Evolutionary conservation across 2,888 invertebrate species (phyloP), one percentile per base, ranked within the genome.

Genomic region (Acronicta alni): DNA sequence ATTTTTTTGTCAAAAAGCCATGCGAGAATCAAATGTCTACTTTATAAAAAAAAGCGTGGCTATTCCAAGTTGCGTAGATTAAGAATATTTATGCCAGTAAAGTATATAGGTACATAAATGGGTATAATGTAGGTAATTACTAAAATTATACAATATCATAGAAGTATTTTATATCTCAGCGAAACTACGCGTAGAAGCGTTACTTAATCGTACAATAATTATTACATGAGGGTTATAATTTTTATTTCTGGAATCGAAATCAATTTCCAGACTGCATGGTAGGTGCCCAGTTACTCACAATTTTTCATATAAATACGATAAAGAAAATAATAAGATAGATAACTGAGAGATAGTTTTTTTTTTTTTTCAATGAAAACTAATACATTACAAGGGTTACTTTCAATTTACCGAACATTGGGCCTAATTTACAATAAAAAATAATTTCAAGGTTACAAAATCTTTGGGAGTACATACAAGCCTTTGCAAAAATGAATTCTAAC

Each of bases 111-210:
- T 90, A 90, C 89, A 85, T 89, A 92, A 91, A 83, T 88, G 92
- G 92, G 89, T 93, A 92, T 78, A 91, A 89, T 91, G 91, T 92
- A 86, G 87, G 88, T 91, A 88, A 83, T 82, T 85, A 91, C 92
- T 93, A 92, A 92, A 93, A 93, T 92, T 91, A 93, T 93, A 93
- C 68, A 89, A 89, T 92, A 89, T 85, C 77, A 83, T 91, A 90
- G 87, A 91, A 88, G 80, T 90, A 90, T 83, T 81, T 82, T 60
- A 88, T 87, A 90, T 84, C 81, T 88, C 91, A 92, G 93, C 93
- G 64, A 87, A 87, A 89, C 93, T 94, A 94, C 91, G 92, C 93
- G 74, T 88, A 75, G 64, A 93, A 93, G 93, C 93, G 88, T 89
- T 91, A 91, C 91, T 92, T 92, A 93, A 90, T 86, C 75, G 87